Evolutionary conservation across 2,113 vertebrate species (phyloP), one percentile per base, ranked within the genome.

Genomic region (Tapirus terrestris): DNA sequence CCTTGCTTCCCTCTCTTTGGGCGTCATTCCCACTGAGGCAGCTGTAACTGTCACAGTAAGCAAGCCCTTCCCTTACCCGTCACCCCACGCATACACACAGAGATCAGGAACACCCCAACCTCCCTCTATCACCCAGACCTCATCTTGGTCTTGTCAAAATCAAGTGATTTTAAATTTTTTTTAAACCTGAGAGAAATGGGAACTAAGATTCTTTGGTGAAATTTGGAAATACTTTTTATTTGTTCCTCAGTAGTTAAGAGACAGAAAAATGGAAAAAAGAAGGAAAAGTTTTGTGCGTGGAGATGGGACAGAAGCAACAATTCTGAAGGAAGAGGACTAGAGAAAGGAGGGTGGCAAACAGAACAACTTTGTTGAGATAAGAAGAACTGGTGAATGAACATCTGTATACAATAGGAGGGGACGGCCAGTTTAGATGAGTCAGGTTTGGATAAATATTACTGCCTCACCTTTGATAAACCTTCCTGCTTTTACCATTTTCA

Each of bases 21-120:
- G 10, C 0, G 0, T 12, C 8, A 4, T 80, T 43, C 14, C 18
- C 29, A 27, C 8, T 25, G 27, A 27, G 36, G n/a, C 31, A 58
- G 9, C 6, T 8, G 21, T 5, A 51, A 4, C 8, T 21, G 25
- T 17, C 16, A 27, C 29, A 23, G 14, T 11, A 23, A 79, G 27
- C 16, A n/a, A 10, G 33, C 4, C 33, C 33, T 61, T n/a, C 21
- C 31, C 51, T 39, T 33, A 60, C 20, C 70, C 27, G 39, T 80
- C 48, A 3, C 2, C 8, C 53, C 56, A 60, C 8, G 18, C 6
- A 18, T 1, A 14, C 39, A n/a, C 1, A 9, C 0, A n/a, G 20
- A 7, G 25, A 20, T 20, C 56, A 29, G 16, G 67, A 80, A 75
- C 18, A 68, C 1, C 0, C 6, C 36, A 80, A 7, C 9, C 14